phyloP scores from a whole-genome alignment of 2,888 invertebrate genomes.

The Drosophila neonasuta region DNA sequence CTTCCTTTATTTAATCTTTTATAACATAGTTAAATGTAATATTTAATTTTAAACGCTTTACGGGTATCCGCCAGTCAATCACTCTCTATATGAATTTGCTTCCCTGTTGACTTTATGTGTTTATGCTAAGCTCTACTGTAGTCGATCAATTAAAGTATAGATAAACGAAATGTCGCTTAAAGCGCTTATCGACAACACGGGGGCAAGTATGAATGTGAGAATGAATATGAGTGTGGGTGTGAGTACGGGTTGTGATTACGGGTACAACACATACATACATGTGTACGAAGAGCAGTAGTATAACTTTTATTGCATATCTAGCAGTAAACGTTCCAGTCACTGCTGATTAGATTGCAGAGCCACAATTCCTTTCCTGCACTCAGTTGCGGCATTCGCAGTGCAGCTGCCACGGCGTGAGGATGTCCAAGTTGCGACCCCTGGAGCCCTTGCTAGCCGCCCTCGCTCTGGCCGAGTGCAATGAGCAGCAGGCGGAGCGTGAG shows the following conservation, averaged over 20 bases:
- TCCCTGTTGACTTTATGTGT: not conserved
- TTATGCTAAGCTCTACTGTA: constrained; percentile 39
- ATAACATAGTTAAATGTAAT: too few relatives aligned
- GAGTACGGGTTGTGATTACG: not conserved
- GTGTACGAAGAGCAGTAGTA: too few relatives aligned
- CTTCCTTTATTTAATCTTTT: too few relatives aligned
- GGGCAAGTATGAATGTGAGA: not conserved
- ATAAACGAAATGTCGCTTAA: constrained; percentile 55
- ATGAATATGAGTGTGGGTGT: not conserved
- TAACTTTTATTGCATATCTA: constrained; percentile 21
- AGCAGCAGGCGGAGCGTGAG: constrained; percentile 50
- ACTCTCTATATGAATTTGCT: not conserved
- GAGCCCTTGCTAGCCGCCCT: constrained; percentile 48
- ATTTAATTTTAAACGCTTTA: too few relatives aligned
- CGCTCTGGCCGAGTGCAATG: constrained; percentile 71
- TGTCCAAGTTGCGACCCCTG: constrained; percentile 55
- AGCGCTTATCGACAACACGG: constrained; percentile 43
- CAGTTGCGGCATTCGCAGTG: constrained; percentile 37
- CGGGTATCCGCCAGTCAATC: not conserved
- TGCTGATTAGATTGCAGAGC: constrained; percentile 41
- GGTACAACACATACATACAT: not conserved
- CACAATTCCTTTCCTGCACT: not conserved
- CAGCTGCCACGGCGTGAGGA: constrained; percentile 41
- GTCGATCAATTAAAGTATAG: constrained; percentile 67
- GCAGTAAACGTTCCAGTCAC: constrained; percentile 17